A percentile compares a stretch with the other conserved stretches of the same genome.
phyloP scores from a whole-genome alignment of 2,113 vertebrate species.

The Cebus imitator region DNA sequence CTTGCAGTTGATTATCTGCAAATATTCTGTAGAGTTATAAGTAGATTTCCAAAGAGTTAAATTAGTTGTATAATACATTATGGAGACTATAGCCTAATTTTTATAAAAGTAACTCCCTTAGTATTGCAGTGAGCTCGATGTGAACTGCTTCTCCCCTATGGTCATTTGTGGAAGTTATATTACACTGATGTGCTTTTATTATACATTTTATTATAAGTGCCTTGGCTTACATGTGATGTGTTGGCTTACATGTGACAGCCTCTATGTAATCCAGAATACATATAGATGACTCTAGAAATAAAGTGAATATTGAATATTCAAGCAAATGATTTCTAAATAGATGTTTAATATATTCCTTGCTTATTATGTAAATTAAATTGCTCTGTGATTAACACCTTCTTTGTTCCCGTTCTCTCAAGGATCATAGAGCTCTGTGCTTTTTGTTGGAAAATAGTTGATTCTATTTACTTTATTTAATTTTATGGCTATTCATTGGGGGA shows the following conservation, averaged over 20 bases:
- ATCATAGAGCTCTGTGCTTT: background rate
- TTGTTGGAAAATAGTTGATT: background rate
- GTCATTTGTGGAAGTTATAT: background rate
- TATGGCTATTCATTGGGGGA: background rate
- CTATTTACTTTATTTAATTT: background rate
- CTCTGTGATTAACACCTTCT: background rate
- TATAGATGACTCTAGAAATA: background rate
- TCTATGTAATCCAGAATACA: background rate
- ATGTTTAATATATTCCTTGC: background rate
- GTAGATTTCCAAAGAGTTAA: constrained; percentile 17
- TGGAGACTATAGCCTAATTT: background rate
- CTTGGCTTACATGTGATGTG: background rate
- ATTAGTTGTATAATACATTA: background rate
- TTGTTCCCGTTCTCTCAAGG: background rate
- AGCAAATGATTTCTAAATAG: constrained; percentile 6
- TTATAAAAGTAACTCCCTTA: background rate
- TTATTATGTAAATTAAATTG: background rate
- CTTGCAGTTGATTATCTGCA: background rate
- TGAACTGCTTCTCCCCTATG: background rate
- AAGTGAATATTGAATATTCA: background rate
- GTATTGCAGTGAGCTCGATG: background rate
- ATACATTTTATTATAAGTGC: background rate
- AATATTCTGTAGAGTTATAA: background rate
- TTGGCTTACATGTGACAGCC: background rate
- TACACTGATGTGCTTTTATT: background rate